Base-by-base conservation (phyloP, 2,797 vertebrate genomes). In the Sarcoramphus papa region DNA sequence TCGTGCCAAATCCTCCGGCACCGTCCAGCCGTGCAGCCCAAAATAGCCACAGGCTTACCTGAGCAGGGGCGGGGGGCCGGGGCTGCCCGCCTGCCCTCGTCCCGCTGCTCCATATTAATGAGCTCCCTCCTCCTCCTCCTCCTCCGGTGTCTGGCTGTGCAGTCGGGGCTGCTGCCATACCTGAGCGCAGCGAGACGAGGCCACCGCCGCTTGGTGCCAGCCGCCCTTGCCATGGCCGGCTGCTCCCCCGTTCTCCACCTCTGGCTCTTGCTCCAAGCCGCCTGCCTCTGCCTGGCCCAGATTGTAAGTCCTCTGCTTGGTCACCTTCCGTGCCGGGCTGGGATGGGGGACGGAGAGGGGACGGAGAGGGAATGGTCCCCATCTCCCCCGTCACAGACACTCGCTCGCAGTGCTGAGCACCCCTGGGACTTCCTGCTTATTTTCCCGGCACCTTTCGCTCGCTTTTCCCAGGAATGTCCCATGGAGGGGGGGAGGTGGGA, bases 241-340 rank as follows among this genome's bases (percentile, higher is more conserved):
- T 92, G 77, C 76, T 87, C 93, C 95, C 94, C 98, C 85, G 72
- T 56, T 9, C 59, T 78, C 60, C 94, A 91, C 98, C 98, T 98
- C 96, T 98, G 98, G 87, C 96, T 99, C 41, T 87, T 99, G 88
- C 98, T 99, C 96, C 99, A 99, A 93, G 97, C 97, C 72, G 73
- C 98, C 95, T 98, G 98, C 95, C 98, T 99, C 96, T 98, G 98
- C 94, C 94, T 99, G 97, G 99, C 99, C 84, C 99, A 99, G 98
- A 98, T 99, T 97, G 99, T 99, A 97, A 99, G 99, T 99, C 15
- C 63, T 18, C 40, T 6, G 31, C 53, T 73, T 4, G 28, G 4
- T 43, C 8, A 47, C 47, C 17, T 7, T 15, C 25, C 1, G 15
- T 4, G 2, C 25, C 2, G 56, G 63, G 51, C 17, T 31, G 65